These are phyloP conservation scores for Scortum barcoo DNA, from an alignment of 2,113 vertebrate species.

Conservation along the genomic window DNA sequence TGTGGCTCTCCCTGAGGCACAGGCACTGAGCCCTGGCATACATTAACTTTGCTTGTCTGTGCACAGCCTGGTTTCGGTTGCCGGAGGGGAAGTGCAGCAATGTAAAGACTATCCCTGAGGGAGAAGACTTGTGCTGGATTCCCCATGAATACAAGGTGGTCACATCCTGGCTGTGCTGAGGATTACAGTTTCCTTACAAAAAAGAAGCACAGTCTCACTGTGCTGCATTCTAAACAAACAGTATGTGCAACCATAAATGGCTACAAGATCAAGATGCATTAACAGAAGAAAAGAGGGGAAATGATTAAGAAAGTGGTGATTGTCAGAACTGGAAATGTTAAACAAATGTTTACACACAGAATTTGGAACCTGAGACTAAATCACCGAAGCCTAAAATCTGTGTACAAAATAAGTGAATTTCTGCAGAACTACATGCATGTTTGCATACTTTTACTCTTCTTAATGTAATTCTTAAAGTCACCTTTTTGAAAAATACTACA, in stretches of 20 bases:
- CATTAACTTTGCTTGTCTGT: constrained; percentile 63
- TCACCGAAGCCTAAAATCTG: not conserved
- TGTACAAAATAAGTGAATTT: not conserved
- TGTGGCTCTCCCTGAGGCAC: constrained; percentile 45
- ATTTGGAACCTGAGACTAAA: not conserved
- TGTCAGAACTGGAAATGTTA: not conserved
- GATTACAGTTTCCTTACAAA: not conserved
- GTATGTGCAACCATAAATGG: not conserved
- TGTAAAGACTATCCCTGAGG: constrained; percentile 45
- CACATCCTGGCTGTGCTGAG: constrained; percentile 21
- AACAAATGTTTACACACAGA: not conserved
- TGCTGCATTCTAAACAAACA: not conserved
- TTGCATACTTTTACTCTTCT: too few species aligned
- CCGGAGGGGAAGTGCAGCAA: constrained; percentile 27
- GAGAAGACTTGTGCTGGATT: constrained; percentile 31
- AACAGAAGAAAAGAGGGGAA: not conserved
- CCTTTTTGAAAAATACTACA: not conserved
- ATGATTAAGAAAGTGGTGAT: not conserved
- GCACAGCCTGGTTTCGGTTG: constrained; percentile 64
- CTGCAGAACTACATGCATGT: not conserved
- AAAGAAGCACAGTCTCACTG: not conserved
- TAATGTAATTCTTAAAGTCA: not conserved
- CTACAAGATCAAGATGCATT: not conserved
- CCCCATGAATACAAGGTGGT: constrained; percentile 16
- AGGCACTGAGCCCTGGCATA: constrained; percentile 51